Evolutionary conservation across 1,140 invertebrate species (phyloP), one percentile per base, ranked within the genome.

Genomic region (Zaprionus lachaisei): DNA sequence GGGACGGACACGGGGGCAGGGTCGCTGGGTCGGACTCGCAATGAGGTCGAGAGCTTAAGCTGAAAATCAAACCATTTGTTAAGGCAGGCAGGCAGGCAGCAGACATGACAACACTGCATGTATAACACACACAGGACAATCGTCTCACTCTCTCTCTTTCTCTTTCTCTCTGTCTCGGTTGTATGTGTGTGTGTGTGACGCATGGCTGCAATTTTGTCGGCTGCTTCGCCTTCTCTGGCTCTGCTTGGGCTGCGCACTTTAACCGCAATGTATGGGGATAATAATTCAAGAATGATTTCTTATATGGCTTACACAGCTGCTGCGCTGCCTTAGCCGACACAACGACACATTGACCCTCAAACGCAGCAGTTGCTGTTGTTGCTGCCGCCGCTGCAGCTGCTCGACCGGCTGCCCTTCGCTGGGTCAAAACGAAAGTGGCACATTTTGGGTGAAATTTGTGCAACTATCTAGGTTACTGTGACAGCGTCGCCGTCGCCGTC

Each of bases 361-460:
- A 87, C 47, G 74, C 57, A 62, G 56, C 62, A 28, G 68, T 54
- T 17, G 57, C 37, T 56, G 54, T 44, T 34, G 58, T 65, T 62
- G 9, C 4, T 17, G 61, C 62, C 26, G 68, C 47, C 20, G 62
- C 44, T 62, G 47, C 57, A 37, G 60, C 73, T 73, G 70, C 51
- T 62, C 38, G 28, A 63, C 37, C 64, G 76, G 72, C 61, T 74
- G 78, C 72, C 82, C 83, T 85, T 85, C 79, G 76, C 84, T 89
- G 84, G 85, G 85, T 89, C 85, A 90, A 90, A 90, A 76, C 85
- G 85, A 90, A 90, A 90, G 85, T 90, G 85, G 85, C 85, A 90
- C 86, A 90, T 82, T 90, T 90, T 85, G 79, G 85, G 76, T 82
- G 76, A 90, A 90, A 82, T 90, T 90, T 90, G 86, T 90, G 86